Evolutionary conservation across 2,888 invertebrate species (phyloP).

Genomic region (Melipona bicolor): DNA sequence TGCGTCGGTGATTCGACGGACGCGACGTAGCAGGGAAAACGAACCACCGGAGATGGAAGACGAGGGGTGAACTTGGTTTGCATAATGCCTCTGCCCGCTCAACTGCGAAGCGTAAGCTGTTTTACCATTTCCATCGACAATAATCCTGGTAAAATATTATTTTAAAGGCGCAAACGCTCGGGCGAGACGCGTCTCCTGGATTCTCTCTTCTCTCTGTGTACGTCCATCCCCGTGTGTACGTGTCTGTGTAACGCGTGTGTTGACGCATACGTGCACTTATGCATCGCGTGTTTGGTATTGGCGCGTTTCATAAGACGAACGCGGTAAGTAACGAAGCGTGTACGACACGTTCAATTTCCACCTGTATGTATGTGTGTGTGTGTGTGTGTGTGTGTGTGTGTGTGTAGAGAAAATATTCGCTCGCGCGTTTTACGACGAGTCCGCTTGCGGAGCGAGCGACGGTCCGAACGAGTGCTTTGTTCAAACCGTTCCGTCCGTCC

Average conservation of each 20-base stretch:
- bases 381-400: background rate
- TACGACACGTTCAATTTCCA: slow-evolving; percentile 36
- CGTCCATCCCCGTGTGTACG: too few relatives aligned
- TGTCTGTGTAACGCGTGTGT: background rate
- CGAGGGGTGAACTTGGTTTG: slow-evolving; percentile 76
- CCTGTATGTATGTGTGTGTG: background rate
- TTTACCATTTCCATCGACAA: slow-evolving; percentile 78
- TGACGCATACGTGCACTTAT: background rate
- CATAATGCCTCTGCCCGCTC: slow-evolving; percentile 77
- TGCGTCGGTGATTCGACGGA: slow-evolving; percentile 56
- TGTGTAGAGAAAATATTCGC: slow-evolving; percentile 7
- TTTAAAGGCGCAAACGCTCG: slow-evolving; percentile 71
- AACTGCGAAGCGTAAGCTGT: slow-evolving; percentile 78
- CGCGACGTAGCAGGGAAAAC: slow-evolving; percentile 40
- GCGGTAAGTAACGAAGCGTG: slow-evolving; percentile 51
- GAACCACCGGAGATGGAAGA: slow-evolving; percentile 57
- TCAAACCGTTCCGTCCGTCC: background rate
- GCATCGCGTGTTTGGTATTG: background rate
- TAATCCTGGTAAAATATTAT: slow-evolving; percentile 81
- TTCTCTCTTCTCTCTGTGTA: background rate
- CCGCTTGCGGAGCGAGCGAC: slow-evolving; percentile 1
- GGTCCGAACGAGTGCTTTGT: background rate
- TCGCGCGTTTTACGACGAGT: slow-evolving; percentile 21
- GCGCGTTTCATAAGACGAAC: slow-evolving; percentile 32
- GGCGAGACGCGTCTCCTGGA: slow-evolving; percentile 12